Evolutionary conservation across 64 coral and sea anemone genomes (phyloP).

Genomic region (Montipora sp.): DNA sequence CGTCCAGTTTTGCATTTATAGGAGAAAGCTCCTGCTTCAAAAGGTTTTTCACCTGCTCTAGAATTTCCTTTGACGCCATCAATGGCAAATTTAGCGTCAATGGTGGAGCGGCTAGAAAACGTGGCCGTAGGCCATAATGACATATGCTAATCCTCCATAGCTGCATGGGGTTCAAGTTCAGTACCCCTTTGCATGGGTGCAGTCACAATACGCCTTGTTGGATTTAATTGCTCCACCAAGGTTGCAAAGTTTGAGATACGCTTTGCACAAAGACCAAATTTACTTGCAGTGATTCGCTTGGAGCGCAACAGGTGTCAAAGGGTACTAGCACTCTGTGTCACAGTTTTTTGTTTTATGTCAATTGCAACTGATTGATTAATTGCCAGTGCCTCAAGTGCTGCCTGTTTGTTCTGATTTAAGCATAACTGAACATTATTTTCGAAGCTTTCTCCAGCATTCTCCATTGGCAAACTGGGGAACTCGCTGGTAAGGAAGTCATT

Average conservation of each 20-base stretch:
- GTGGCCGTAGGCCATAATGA: too few species aligned
- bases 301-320: conserved; percentile 52
- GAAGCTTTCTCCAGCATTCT: background rate
- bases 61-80: too few species aligned
- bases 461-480: conserved; percentile 22
- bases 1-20: too few species aligned
- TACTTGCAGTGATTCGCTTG: conserved; percentile 40
- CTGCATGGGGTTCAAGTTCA: conserved; percentile 49
- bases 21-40: too few species aligned
- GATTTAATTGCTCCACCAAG: conserved; percentile 50
- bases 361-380: conserved; percentile 20
- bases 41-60: too few species aligned
- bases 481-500: conserved; percentile 42
- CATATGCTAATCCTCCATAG: background rate
- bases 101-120: too few species aligned
- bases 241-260: conserved; percentile 62
- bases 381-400: conserved; percentile 42
- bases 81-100: too few species aligned
- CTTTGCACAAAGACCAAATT: conserved; percentile 56
- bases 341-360: conserved; percentile 42
- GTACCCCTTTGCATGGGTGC: conserved; percentile 58
- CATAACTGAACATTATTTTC: conserved; percentile 63
- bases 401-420: conserved; percentile 27
- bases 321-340: conserved; percentile 47
- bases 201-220: conserved; percentile 33